These are phyloP conservation scores for Rousettus madagascariensis DNA, from an alignment of 2,797 vertebrate species.

Conservation along the genomic window DNA sequence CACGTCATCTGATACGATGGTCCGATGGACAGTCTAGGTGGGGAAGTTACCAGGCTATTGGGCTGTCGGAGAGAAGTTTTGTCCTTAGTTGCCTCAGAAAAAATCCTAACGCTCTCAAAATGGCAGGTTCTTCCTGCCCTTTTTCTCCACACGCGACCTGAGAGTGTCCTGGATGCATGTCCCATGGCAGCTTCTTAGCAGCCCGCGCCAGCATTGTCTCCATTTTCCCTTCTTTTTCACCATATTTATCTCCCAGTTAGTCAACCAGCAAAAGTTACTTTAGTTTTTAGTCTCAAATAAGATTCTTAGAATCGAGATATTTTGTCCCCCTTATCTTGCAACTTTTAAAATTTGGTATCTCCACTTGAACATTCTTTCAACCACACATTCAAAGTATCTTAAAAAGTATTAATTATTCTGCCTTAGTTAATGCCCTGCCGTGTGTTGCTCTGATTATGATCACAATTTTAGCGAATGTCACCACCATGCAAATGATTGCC, in stretches of 20 bases:
- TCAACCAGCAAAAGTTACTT: background rate
- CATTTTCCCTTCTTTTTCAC: background rate
- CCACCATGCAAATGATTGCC: background rate
- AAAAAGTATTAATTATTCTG: background rate
- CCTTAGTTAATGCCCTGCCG: background rate
- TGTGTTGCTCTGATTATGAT: background rate
- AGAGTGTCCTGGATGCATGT: fast-evolving
- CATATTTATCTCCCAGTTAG: background rate
- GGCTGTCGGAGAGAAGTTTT: background rate
- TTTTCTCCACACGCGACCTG: background rate
- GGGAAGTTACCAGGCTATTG: background rate
- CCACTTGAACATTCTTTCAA: background rate
- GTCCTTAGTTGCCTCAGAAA: background rate
- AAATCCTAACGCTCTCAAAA: background rate
- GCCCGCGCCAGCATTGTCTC: fast-evolving
- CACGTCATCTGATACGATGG: background rate
- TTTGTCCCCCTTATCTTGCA: background rate
- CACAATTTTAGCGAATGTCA: background rate
- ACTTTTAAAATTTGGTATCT: background rate
- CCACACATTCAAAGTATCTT: background rate
- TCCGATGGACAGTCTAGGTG: background rate
- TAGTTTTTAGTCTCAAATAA: background rate
- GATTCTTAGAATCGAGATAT: background rate
- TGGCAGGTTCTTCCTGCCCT: background rate
- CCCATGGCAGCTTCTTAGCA: background rate